Conservation (phyloP, 2,113 vertebrate species). For the Podiceps cristatus region DNA sequence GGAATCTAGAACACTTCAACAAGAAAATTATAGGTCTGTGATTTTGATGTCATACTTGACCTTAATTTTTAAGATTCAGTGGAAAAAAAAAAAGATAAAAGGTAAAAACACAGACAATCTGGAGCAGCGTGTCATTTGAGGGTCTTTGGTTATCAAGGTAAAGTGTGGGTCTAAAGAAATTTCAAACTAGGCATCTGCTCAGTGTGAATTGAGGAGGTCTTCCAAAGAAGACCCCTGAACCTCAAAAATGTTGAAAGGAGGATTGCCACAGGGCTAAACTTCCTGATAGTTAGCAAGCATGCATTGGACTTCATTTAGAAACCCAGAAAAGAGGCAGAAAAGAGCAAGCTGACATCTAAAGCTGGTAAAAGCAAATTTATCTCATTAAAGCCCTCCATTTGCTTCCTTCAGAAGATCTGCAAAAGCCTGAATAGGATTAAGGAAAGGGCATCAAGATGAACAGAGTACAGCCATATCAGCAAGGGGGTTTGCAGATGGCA, state of each 20-base stretch:
- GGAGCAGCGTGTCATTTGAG: not conserved
- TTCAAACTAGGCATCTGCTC: not conserved
- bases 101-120: not conserved
- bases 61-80: not conserved
- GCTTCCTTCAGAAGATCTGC: not conserved
- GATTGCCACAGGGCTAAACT: not conserved
- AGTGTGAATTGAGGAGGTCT: not conserved
- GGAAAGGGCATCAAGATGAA: slow-evolving; percentile 20
- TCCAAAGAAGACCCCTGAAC: not conserved
- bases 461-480: not conserved
- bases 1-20: not conserved
- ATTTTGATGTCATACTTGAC: not conserved
- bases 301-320: not conserved
- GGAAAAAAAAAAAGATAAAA: too few relatives aligned
- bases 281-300: not conserved
- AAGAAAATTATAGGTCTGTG: not conserved
- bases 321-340: not conserved
- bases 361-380: slow-evolving; percentile 11
- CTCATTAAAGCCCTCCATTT: not conserved
- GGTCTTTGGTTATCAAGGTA: not conserved
- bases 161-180: not conserved
- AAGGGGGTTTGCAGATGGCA: not conserved
- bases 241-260: not conserved
- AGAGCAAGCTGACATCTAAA: not conserved
- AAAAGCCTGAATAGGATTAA: not conserved